Evolutionary conservation across 2,888 invertebrate genomes (phyloP).

Genomic region (Microdon myrmicae): DNA sequence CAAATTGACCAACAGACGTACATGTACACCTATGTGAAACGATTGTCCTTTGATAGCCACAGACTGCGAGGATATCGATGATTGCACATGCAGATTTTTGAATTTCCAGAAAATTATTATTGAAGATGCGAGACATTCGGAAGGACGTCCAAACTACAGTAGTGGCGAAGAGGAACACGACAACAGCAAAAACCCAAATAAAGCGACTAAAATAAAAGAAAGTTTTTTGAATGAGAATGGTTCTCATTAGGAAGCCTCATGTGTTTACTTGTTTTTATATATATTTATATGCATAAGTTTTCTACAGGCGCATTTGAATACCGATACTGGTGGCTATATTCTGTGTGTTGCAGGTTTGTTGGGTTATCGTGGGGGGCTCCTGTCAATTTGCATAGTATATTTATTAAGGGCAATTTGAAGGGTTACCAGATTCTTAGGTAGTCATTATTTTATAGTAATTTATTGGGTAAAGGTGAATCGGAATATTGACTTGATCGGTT

Average conservation of each 20-base stretch:
- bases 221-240: slow-evolving; percentile 39
- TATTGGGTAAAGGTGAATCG: slow-evolving; percentile 36
- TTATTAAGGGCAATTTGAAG: slow-evolving; percentile 51
- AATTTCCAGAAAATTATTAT: slow-evolving; percentile 51
- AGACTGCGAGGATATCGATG: slow-evolving; percentile 17
- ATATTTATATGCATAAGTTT: slow-evolving; percentile 4
- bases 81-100: slow-evolving; percentile 52
- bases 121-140: slow-evolving; percentile 28
- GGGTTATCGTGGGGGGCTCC: slow-evolving; percentile 27
- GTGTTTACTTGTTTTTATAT: slow-evolving; percentile 19
- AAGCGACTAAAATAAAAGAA: slow-evolving; percentile 12
- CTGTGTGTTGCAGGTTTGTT: slow-evolving; percentile 14
- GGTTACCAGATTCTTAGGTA: slow-evolving; percentile 32
- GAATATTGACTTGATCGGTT: slow-evolving; percentile 44
- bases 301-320: slow-evolving; percentile 36
- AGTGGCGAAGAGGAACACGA: slow-evolving; percentile 7
- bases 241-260: slow-evolving; percentile 44
- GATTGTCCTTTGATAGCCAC: slow-evolving; percentile 15
- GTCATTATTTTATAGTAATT: slow-evolving; percentile 50
- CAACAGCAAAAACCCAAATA: no score
- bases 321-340: slow-evolving; percentile 15
- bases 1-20: slow-evolving; percentile 22
- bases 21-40: no score
- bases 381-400: slow-evolving; percentile 51
- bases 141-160: slow-evolving; percentile 1